Base-by-base conservation (phyloP, 2,113 vertebrate species). In the Paradoxurus hermaphroditus region DNA sequence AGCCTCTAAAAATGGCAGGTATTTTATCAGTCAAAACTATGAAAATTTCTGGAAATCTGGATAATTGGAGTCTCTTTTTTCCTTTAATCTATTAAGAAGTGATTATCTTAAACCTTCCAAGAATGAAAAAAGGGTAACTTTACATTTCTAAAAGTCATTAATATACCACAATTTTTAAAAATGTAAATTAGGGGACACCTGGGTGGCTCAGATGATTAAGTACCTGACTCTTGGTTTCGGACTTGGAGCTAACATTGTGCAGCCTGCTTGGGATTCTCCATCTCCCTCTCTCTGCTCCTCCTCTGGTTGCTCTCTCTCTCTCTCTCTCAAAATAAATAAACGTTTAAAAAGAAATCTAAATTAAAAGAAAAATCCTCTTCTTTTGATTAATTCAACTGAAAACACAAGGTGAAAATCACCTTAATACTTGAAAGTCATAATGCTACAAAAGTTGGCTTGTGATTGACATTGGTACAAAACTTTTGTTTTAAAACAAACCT, bases 331-430 rank as follows among this genome's bases (percentile, higher is more conserved):
- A 49, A 49, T 49, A 59, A 59, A 59, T 10, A 59, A 59, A 59
- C 56, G 9, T 59, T 59, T 59, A 59, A 59, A 59, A 59, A 59
- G 56, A 59, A 59, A 59, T 59, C 21, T 19, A 59, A 59, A 59
- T 8, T 25, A 68, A 59, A 59, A 59, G 56, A 59, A 59, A 59
- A 59, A 23, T 59, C 46, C 16, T 7, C 23, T 93, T 68, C 19
- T 90, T 81, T 85, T 73, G 36, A 91, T 68, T 41, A 77, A 95
- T 53, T 82, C 91, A 95, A 41, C 86, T 85, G 23, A 92, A 94
- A 92, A 56, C 56, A 77, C 6, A 53, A 11, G 70, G 13, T 53
- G 27, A 18, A 84, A 72, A 93, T 62, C 31, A 83, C 77, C 79
- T 88, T 93, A 95, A 62, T 53, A 92, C n/a, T 84, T 85, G n/a